These are phyloP conservation scores for Drosophila pegasa DNA, from an alignment of 2,888 invertebrate species.

Conservation along the genomic window DNA sequence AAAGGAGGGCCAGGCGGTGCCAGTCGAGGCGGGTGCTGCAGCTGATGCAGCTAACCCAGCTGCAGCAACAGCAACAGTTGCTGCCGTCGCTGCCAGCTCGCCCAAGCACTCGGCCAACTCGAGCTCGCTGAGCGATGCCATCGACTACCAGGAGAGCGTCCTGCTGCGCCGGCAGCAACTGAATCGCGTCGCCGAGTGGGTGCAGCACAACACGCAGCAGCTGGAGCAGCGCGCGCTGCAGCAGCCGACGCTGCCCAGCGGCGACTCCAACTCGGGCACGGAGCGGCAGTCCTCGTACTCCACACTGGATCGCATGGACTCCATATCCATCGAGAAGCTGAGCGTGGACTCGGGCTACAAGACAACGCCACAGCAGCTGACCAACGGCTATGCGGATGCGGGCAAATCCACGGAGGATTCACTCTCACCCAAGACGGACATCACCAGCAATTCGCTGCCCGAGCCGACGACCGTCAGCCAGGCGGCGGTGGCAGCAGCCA, in stretches of 20 bases:
- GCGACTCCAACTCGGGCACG: slow-evolving; percentile 71
- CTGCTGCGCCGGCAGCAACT: slow-evolving; percentile 88
- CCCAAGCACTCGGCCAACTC: slow-evolving; percentile 82
- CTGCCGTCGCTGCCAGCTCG: slow-evolving; percentile 44
- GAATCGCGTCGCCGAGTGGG: slow-evolving; percentile 91
- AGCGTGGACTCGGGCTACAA: slow-evolving; percentile 84
- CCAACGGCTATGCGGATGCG: slow-evolving; percentile 72
- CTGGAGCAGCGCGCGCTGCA: slow-evolving; percentile 80
- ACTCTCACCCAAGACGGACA: slow-evolving; percentile 79
- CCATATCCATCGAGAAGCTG: slow-evolving; percentile 83
- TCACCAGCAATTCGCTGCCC: slow-evolving; percentile 66
- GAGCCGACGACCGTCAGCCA: slow-evolving; percentile 27
- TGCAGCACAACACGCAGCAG: slow-evolving; percentile 88
- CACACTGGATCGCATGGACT: slow-evolving; percentile 81
- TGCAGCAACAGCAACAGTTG: background rate
- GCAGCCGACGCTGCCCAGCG: slow-evolving; percentile 58
- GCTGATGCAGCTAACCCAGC: slow-evolving; percentile 1
- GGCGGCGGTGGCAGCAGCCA: background rate
- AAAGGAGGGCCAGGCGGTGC: slow-evolving; percentile 25
- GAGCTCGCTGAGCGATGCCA: slow-evolving; percentile 83
- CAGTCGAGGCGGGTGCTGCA: background rate
- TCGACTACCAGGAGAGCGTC: slow-evolving; percentile 85
- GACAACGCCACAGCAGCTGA: slow-evolving; percentile 81
- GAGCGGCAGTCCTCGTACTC: slow-evolving; percentile 79
- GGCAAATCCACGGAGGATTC: slow-evolving; percentile 81